Base-by-base conservation (phyloP, 2,888 invertebrate species). In the Parthenolecanium corni region DNA sequence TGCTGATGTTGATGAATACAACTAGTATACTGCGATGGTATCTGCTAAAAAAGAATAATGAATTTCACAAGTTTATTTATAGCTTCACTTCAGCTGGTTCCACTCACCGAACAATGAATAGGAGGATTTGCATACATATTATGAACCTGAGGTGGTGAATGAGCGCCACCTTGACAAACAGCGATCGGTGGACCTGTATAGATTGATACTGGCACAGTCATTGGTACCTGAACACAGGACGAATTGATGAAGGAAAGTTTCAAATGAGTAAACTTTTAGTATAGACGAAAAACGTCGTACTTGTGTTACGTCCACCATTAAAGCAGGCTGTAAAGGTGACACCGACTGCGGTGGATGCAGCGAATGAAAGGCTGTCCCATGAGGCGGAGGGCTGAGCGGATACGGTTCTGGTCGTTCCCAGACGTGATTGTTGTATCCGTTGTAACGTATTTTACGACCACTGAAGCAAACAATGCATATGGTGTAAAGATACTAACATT, bases 201-300 rank as follows among this genome's bases (percentile, higher is more conserved):
- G 69, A 80, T 70, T 44, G 68, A 68, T 44, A 68, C 65, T 46
- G 80, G 79, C 68, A 80, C 75, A 64, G 78, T 78, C 54, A 80
- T 79, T 52, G 80, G 79, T 68, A 80, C 79, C 76, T 79, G 23
- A 51, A 12, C 52, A 14, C 11, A 12, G 2, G 16, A 23, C 3
- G 9, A 31, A 31, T 31, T 31, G 9, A n/a, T n/a, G n/a, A n/a
- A n/a, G n/a, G n/a, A n/a, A n/a, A n/a, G n/a, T n/a, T n/a, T n/a
- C n/a, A n/a, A n/a, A n/a, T n/a, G n/a, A n/a, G n/a, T n/a, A n/a
- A n/a, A n/a, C n/a, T n/a, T n/a, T n/a, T n/a, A n/a, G n/a, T n/a
- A n/a, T n/a, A n/a, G n/a, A n/a, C n/a, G n/a, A n/a, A n/a, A n/a
- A n/a, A n/a, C n/a, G n/a, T n/a, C n/a, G 20, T 21, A 61, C 61